These are phyloP conservation scores for Sciurus niger DNA, from an alignment of 2,113 vertebrate genomes.

Conservation along the genomic window DNA sequence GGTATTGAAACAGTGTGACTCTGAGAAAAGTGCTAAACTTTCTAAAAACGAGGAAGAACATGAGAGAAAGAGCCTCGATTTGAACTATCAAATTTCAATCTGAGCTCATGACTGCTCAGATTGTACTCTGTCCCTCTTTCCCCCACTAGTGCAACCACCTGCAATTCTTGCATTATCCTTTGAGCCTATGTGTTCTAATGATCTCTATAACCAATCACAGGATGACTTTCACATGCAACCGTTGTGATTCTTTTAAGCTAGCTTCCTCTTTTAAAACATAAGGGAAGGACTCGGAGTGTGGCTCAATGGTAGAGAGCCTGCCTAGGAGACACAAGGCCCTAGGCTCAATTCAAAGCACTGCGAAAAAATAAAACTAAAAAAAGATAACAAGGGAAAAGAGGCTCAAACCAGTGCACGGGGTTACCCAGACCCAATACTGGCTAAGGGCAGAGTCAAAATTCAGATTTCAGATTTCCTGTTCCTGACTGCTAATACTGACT, in stretches of 20 bases:
- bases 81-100: constrained; percentile 61
- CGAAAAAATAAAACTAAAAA: not conserved
- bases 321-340: too few species aligned
- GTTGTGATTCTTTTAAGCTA: constrained; percentile 39
- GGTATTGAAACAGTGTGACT: constrained; percentile 38
- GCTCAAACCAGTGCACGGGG: not conserved
- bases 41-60: not conserved
- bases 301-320: not conserved
- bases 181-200: not conserved
- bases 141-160: not conserved
- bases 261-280: constrained; percentile 15
- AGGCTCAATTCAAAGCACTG: too few species aligned
- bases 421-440: too few species aligned
- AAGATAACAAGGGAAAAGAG: not conserved
- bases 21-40: constrained; percentile 27
- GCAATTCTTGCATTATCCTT: not conserved
- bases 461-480: not conserved
- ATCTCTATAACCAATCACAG: not conserved
- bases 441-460: not conserved
- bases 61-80: not conserved
- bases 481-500: not conserved
- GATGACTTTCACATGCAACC: not conserved
- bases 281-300: not conserved
- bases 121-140: not conserved
- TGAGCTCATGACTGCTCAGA: not conserved